phyloP scores from a whole-genome alignment of 1,140 invertebrate genomes.

The Oreohelix idahoensis region DNA sequence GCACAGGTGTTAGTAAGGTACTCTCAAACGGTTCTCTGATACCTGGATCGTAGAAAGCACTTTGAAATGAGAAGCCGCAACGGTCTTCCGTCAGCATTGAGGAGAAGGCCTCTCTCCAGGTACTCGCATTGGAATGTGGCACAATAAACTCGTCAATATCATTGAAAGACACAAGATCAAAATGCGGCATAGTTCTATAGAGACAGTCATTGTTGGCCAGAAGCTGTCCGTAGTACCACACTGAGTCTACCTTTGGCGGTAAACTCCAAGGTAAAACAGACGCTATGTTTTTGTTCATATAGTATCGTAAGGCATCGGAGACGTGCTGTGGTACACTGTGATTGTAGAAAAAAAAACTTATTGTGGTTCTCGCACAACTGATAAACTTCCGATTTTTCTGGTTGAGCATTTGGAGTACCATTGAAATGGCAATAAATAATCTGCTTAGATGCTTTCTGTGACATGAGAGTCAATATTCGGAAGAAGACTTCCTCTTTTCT shows the following conservation, averaged over 20 bases:
- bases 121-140: conserved; percentile 55
- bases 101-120: conserved; percentile 47
- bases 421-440: conserved; percentile 39
- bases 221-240: conserved; percentile 72
- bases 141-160: conserved; percentile 72
- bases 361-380: conserved; percentile 64
- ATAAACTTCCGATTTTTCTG: conserved; percentile 40
- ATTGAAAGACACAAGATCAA: conserved; percentile 64
- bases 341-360: conserved; percentile 31
- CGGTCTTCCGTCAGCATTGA: conserved; percentile 46
- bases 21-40: conserved; percentile 10
- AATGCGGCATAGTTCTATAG: conserved; percentile 64
- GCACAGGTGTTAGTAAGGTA: conserved; percentile 32
- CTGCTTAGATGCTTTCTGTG: conserved; percentile 22
- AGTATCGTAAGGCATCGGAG: neutral
- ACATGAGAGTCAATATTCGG: conserved; percentile 36
- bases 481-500: conserved; percentile 31
- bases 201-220: conserved; percentile 71
- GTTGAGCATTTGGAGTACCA: neutral
- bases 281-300: conserved; percentile 44
- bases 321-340: conserved; percentile 15
- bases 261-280: conserved; percentile 64
- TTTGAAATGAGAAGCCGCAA: conserved; percentile 64
- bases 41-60: conserved; percentile 66
- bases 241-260: conserved; percentile 50